Evolutionary conservation across 2,888 invertebrate species (phyloP), one percentile per base, ranked within the genome.

Genomic region (Erynnis tages): DNA sequence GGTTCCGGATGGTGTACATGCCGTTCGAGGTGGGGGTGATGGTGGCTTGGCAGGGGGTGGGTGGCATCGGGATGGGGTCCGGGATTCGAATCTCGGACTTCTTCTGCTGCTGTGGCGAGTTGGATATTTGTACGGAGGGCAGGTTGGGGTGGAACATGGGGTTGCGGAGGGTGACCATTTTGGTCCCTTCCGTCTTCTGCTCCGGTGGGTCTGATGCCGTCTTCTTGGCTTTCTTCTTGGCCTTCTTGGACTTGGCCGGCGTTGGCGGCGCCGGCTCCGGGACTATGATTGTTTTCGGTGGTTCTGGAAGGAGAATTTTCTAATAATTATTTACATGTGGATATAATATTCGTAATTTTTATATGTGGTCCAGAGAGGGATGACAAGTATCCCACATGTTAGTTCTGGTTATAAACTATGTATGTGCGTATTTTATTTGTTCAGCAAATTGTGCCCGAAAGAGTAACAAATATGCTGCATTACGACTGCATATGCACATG

Each of bases 1-100:
- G 95, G 77, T 95, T 95, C 7, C 96, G 86, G 43, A 96, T 96
- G 0, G 96, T 96, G 54, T 95, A 96, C 95, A 96, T 96, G 6
- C 95, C 95, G 58, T 89, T 90, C 0, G 89, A 86, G 0, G 90
- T 87, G 0, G 90, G 90, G 0, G 90, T 89, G n/a, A 90, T 90
- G 0, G 89, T 88, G 0, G 88, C 90, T 63, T 90, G 88, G 71
- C 90, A 86, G 8, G 88, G 78, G 17, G 73, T 77, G 0, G 88
- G 87, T 0, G 90, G 87, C 85, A 90, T 88, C 0, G 90, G 87
- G 6, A 88, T 84, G 0, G 86, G 90, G 11, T 90, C 89, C 0
- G 89, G 87, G 1, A 89, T 74, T 10, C 87, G 71, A 8, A 86
- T 81, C 38, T 85, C 83, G 0, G 79, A 65, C 27, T 84, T 85